Conservation (phyloP, 1,140 invertebrate species). For the Cotesia typhae region DNA sequence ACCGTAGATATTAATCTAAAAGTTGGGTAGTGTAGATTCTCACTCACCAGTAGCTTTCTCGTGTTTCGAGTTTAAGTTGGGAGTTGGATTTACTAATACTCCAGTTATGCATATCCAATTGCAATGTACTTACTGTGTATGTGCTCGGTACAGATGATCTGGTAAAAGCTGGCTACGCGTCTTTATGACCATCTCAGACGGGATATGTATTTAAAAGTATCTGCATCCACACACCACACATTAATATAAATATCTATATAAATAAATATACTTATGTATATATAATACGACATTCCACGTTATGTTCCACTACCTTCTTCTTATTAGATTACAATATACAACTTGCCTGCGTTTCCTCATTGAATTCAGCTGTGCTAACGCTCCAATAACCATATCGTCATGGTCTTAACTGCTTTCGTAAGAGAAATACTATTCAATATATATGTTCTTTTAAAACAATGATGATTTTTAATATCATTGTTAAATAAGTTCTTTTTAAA, state of each 20-base stretch:
- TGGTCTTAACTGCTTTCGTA: conserved; percentile 16
- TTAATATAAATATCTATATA: not conserved
- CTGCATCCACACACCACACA: too few relatives aligned
- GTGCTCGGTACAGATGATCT: not conserved
- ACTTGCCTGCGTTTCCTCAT: conserved; percentile 13
- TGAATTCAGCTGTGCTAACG: conserved; percentile 6
- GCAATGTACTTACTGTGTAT: not conserved
- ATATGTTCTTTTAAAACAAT: not conserved
- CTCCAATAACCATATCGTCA: conserved; percentile 20
- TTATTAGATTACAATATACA: conserved; percentile 17
- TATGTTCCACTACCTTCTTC: conserved; percentile 6
- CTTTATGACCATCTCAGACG: not conserved
- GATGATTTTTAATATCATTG: not conserved
- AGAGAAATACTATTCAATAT: conserved; percentile 13
- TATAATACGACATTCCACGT: not conserved
- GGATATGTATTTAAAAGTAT: too few relatives aligned
- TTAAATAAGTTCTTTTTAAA: too few relatives aligned
- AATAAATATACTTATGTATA: not conserved
- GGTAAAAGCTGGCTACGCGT: not conserved
- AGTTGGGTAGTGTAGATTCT: not conserved
- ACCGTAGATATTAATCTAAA: not conserved
- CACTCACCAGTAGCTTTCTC: not conserved
- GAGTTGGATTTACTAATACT: too few relatives aligned
- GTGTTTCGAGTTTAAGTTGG: not conserved
- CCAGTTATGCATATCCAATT: not conserved